Evolutionary conservation across 2,113 vertebrate species (phyloP).

Genomic region (Myxocyprinus asiaticus): DNA sequence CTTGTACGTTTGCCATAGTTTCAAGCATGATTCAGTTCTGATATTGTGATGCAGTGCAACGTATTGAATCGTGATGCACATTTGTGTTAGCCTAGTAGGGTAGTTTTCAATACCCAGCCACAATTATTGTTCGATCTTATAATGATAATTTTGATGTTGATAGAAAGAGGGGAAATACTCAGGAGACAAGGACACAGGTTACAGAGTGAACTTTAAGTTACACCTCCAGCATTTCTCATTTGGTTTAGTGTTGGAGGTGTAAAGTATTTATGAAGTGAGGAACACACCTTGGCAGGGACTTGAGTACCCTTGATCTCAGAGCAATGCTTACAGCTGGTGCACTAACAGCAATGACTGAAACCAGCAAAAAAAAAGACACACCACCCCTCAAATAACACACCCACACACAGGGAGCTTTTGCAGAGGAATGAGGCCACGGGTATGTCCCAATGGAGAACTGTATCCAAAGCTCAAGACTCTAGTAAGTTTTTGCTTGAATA

Average conservation of each 20-base stretch:
- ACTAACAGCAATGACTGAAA: constrained; percentile 57
- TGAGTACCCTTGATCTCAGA: constrained; percentile 5
- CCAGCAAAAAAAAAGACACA: constrained; percentile 55
- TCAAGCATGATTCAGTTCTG: too few species aligned
- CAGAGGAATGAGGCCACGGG: constrained; percentile 15
- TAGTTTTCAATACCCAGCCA: too few species aligned
- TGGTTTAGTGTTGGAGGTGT: neutral
- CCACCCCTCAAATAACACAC: constrained; percentile 53
- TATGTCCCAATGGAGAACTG: constrained; percentile 21
- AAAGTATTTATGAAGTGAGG: constrained; percentile 3
- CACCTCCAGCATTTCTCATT: constrained; percentile 42
- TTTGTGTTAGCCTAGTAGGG: too few species aligned
- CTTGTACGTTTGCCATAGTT: too few species aligned
- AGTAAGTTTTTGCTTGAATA: constrained; percentile 3
- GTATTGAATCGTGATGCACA: too few species aligned
- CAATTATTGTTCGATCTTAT: too few species aligned
- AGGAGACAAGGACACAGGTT: neutral
- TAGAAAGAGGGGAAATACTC: neutral
- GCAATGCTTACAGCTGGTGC: constrained; percentile 62
- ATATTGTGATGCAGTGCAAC: too few species aligned
- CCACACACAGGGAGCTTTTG: constrained; percentile 37
- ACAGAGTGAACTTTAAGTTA: constrained; percentile 20
- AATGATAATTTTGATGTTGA: neutral
- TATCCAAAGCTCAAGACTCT: constrained; percentile 26
- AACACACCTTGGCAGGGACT: constrained; percentile 37